Percentiles rank a stretch among this genome's conserved stretches.
Evolutionary conservation across 1,140 invertebrate genomes (phyloP).

Genomic region (Drosophila pseudoobscura): DNA sequence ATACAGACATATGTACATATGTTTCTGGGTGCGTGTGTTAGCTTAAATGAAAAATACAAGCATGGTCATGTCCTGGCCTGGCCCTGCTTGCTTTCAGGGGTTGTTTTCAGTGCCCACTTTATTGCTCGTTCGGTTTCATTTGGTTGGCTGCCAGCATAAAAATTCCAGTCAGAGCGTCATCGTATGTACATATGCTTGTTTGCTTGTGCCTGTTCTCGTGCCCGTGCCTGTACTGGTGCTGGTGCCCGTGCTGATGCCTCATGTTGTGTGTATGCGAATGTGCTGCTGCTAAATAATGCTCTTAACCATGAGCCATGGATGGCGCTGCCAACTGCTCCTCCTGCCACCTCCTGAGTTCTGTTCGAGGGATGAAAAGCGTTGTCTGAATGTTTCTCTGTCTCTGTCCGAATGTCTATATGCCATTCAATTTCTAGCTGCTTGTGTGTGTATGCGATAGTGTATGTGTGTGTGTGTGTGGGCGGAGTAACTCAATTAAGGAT

Average conservation of each 20-base stretch:
- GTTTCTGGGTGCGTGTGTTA: slow-evolving; percentile 24
- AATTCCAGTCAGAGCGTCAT: slow-evolving; percentile 57
- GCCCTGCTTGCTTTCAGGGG: slow-evolving; percentile 37
- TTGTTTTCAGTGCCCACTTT: slow-evolving; percentile 74
- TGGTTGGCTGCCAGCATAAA: slow-evolving; percentile 77
- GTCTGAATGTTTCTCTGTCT: slow-evolving; percentile 56
- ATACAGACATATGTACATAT: slow-evolving; percentile 25
- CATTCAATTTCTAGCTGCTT: slow-evolving; percentile 49
- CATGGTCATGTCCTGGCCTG: slow-evolving; percentile 20
- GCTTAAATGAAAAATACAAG: slow-evolving; percentile 62
- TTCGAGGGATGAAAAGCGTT: slow-evolving; percentile 68
- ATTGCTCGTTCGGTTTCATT: slow-evolving; percentile 77
- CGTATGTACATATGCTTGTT: slow-evolving; percentile 11
- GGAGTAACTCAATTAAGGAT: slow-evolving; percentile 83
- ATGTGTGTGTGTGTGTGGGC: slow-evolving; percentile 55
- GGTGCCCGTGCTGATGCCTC: no score
- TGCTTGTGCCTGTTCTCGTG: no score
- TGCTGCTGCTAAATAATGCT: slow-evolving; percentile 68
- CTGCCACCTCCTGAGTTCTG: slow-evolving; percentile 13
- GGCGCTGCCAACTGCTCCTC: background rate
- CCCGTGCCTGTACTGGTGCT: no score
- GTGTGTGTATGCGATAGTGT: no score
- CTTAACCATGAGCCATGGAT: slow-evolving; percentile 67
- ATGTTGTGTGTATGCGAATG: slow-evolving; percentile 30
- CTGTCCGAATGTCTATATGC: slow-evolving; percentile 54